Conservation (phyloP, 2,797 vertebrate species). For the Trematomus bernacchii region DNA sequence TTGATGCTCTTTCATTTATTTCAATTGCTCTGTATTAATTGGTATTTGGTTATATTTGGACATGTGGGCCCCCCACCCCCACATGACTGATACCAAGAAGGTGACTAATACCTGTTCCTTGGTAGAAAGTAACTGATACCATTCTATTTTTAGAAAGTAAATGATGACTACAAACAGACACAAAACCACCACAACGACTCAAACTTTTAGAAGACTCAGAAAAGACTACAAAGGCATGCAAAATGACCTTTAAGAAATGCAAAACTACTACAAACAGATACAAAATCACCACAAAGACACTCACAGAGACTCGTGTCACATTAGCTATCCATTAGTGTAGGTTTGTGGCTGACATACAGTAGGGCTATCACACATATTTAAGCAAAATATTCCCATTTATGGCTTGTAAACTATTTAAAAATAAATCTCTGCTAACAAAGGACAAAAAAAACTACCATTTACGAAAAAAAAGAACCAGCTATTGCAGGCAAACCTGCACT, state of each 20-base stretch:
- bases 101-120: too few species aligned
- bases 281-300: background rate
- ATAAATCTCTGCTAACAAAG: background rate
- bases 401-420: background rate
- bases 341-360: slow-evolving; percentile 12
- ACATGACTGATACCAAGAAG: too few species aligned
- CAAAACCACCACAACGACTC: background rate
- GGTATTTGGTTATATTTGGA: background rate
- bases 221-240: background rate
- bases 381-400: background rate
- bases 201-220: background rate
- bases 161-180: background rate
- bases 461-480: background rate
- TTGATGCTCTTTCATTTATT: background rate
- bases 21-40: background rate
- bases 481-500: background rate
- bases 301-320: background rate
- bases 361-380: background rate
- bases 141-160: background rate
- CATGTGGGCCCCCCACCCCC: background rate
- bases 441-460: background rate
- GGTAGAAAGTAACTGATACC: background rate
- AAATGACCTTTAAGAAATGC: background rate
- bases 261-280: too few species aligned
- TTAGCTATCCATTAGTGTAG: background rate